These are phyloP conservation scores for Blastobasis adustella DNA, from an alignment of 2,888 invertebrate species.

Conservation along the genomic window DNA sequence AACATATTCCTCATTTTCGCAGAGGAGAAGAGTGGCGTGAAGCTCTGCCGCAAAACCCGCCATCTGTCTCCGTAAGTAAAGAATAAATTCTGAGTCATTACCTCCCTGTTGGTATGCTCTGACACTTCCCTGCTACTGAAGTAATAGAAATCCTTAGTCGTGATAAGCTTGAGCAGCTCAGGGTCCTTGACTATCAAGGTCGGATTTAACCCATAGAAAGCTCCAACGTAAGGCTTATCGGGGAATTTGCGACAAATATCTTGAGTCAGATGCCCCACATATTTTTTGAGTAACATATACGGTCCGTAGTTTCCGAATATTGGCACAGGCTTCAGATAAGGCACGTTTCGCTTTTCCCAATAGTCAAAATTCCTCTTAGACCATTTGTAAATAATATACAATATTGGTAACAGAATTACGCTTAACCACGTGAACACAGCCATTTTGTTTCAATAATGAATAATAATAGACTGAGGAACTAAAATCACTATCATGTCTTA, in stretches of 20 bases:
- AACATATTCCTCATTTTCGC: constrained; percentile 51
- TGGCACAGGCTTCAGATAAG: neutral
- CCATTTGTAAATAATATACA: neutral
- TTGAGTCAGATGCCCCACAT: constrained; percentile 12
- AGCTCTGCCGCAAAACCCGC: constrained; percentile 41
- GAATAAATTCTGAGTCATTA: constrained; percentile 30
- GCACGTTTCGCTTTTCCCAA: neutral
- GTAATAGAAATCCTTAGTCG: constrained; percentile 35
- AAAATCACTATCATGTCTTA: no score
- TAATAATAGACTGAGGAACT: no score
- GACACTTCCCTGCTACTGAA: constrained; percentile 36
- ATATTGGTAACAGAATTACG: neutral
- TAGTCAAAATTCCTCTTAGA: neutral
- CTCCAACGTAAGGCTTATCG: constrained; percentile 32
- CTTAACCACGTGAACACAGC: no score
- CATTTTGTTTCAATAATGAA: no score
- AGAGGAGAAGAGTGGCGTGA: constrained; percentile 40
- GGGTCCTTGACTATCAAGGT: constrained; percentile 31
- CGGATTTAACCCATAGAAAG: constrained; percentile 32
- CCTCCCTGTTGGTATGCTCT: constrained; percentile 26
- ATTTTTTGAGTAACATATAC: constrained; percentile 19
- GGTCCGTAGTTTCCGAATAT: constrained; percentile 20
- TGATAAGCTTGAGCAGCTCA: constrained; percentile 29
- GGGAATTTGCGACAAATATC: constrained; percentile 29
- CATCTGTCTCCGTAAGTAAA: constrained; percentile 38